These are phyloP conservation scores for Thecophora atra DNA, from an alignment of 2,888 invertebrate genomes.

Conservation along the genomic window DNA sequence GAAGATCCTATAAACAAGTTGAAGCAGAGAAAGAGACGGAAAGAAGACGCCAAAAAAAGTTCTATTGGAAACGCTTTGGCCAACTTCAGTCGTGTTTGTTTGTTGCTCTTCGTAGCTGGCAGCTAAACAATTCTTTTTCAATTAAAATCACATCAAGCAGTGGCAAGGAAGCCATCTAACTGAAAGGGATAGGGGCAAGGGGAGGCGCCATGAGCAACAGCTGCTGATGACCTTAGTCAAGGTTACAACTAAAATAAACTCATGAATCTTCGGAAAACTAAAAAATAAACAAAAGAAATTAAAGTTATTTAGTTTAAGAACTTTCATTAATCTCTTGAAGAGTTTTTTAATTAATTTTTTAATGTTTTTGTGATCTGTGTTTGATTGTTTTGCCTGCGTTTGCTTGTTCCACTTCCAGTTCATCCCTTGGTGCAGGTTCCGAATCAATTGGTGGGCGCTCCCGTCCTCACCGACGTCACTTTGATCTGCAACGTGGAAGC, in stretches of 20 bases:
- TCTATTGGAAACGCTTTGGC: conserved; percentile 25
- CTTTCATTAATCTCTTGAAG: too few species aligned
- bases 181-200: neutral
- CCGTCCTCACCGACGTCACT: conserved; percentile 84
- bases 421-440: conserved; percentile 93
- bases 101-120: conserved; percentile 43
- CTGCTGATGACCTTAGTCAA: neutral
- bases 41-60: conserved; percentile 9
- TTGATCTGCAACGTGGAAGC: conserved; percentile 89
- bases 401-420: conserved; percentile 70
- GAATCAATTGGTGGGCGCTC: conserved; percentile 91
- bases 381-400: conserved; percentile 19
- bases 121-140: conserved; percentile 63
- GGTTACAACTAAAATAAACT: neutral
- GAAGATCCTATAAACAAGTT: conserved; percentile 6
- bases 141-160: conserved; percentile 65
- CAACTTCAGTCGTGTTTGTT: conserved; percentile 38
- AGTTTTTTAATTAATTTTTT: neutral
- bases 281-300: too few species aligned
- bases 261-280: neutral
- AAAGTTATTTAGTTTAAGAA: too few species aligned
- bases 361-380: conserved; percentile 12
- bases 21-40: neutral
- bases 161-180: neutral
- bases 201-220: conserved; percentile 12